Percentiles rank a stretch among this genome's conserved stretches.
These are phyloP conservation scores for Larimichthys crocea DNA, from an alignment of 2,113 vertebrate species.

Conservation along the genomic window DNA sequence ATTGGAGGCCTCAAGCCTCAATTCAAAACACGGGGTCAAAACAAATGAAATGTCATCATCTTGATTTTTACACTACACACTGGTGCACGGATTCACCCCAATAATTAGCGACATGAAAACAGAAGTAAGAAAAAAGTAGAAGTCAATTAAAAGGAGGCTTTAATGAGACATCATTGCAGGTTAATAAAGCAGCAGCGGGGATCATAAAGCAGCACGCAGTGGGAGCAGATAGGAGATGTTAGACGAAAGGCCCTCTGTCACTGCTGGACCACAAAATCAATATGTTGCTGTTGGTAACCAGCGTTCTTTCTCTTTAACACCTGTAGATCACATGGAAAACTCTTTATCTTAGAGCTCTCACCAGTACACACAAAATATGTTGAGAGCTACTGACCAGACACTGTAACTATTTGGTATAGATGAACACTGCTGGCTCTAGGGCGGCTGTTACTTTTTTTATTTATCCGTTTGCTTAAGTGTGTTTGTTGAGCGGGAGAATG, in stretches of 20 bases:
- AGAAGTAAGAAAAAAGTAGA: slow-evolving; percentile 44
- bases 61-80: not conserved
- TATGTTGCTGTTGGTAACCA: slow-evolving; percentile 70
- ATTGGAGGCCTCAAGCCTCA: slow-evolving; percentile 6
- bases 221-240: slow-evolving; percentile 50
- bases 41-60: slow-evolving; percentile 33
- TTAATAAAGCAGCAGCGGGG: slow-evolving; percentile 62
- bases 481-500: slow-evolving; percentile 45
- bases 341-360: slow-evolving; percentile 48
- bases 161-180: slow-evolving; percentile 65
- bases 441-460: slow-evolving; percentile 31
- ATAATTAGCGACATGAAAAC: slow-evolving; percentile 56
- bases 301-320: slow-evolving; percentile 59
- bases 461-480: slow-evolving; percentile 22
- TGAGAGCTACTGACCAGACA: slow-evolving; percentile 27
- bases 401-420: slow-evolving; percentile 17
- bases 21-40: slow-evolving; percentile 34
- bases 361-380: slow-evolving; percentile 43
- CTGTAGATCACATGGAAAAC: slow-evolving; percentile 62
- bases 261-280: slow-evolving; percentile 70
- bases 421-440: slow-evolving; percentile 41
- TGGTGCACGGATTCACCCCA: slow-evolving; percentile 24
- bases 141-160: slow-evolving; percentile 63
- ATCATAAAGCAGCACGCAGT: slow-evolving; percentile 63
- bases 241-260: slow-evolving; percentile 64